phyloP scores from a whole-genome alignment of 2,888 invertebrate species.

The Mallateleia sp. region DNA sequence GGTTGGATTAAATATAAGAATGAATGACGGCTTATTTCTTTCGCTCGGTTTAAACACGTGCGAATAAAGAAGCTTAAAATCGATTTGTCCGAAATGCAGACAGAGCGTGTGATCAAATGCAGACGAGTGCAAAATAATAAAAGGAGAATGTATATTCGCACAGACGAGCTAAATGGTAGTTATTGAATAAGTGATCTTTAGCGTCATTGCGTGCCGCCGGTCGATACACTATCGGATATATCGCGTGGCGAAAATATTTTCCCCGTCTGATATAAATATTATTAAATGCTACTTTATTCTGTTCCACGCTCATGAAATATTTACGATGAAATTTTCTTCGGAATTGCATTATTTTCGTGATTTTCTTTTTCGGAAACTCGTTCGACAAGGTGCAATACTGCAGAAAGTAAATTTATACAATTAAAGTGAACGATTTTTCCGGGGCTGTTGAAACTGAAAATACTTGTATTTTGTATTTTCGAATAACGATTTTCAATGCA shows the following conservation, averaged over 20 bases:
- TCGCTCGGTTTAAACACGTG: conserved; percentile 64
- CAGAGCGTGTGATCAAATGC: conserved; percentile 56
- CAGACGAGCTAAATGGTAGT: conserved; percentile 22
- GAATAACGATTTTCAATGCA: too few relatives aligned
- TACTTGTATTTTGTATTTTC: too few relatives aligned
- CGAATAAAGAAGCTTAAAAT: conserved; percentile 69
- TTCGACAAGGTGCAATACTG: too few relatives aligned
- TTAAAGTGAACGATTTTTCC: too few relatives aligned
- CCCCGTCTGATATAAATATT: conserved; percentile 19
- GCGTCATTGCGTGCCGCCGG: conserved; percentile 14
- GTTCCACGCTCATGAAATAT: conserved; percentile 5
- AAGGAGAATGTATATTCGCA: conserved; percentile 31
- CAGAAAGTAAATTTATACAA: too few relatives aligned
- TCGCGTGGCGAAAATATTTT: conserved; percentile 10
- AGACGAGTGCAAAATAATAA: conserved; percentile 46
- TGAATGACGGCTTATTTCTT: conserved; percentile 71
- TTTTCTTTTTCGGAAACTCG: too few relatives aligned
- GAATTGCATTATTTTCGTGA: too few relatives aligned
- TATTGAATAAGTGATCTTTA: conserved; percentile 58
- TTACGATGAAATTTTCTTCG: too few relatives aligned
- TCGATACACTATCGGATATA: conserved; percentile 12
- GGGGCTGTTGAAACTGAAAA: too few relatives aligned
- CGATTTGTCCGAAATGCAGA: conserved; percentile 68
- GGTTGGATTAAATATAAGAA: conserved; percentile 65
- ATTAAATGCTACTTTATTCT: conserved; percentile 12